phyloP scores from a whole-genome alignment of 2,797 vertebrate species.

The Phrynocephalus vlangalii region DNA sequence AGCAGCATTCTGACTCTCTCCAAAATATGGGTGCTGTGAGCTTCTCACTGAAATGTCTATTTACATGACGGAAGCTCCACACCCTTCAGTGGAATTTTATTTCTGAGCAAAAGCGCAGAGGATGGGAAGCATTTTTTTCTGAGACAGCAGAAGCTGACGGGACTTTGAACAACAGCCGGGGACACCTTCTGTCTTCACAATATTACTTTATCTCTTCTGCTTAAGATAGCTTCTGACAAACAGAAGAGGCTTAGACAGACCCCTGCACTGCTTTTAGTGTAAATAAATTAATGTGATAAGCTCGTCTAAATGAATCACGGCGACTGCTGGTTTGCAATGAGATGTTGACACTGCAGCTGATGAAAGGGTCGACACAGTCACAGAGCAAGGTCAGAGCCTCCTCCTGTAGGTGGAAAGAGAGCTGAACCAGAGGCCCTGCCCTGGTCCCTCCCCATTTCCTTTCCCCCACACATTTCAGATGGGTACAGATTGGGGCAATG shows the following conservation, averaged over 20 bases:
- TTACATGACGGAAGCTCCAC: neutral
- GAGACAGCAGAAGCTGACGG: fast-evolving
- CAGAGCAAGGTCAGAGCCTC: slow-evolving; percentile 30
- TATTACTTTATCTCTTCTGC: neutral
- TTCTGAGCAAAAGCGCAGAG: neutral
- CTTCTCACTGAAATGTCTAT: neutral
- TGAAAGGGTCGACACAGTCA: neutral
- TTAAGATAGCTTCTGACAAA: slow-evolving; percentile 14
- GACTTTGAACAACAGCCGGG: neutral
- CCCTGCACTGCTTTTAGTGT: neutral
- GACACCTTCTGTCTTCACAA: fast-evolving
- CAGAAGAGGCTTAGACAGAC: neutral
- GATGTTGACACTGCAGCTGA: neutral
- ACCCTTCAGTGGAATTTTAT: neutral
- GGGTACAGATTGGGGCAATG: neutral
- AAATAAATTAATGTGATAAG: slow-evolving; percentile 36
- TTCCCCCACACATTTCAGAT: neutral
- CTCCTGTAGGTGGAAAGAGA: neutral
- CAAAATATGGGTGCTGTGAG: neutral
- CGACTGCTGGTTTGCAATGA: neutral
- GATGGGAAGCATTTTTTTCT: slow-evolving; percentile 11
- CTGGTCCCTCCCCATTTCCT: too few species aligned
- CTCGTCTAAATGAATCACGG: slow-evolving; percentile 39
- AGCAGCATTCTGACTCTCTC: neutral
- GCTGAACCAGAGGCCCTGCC: neutral